Percentiles rank a stretch among this genome's conserved stretches.
phyloP scores from a whole-genome alignment of 2,797 vertebrate species.

The Fistularia tabacaria region DNA sequence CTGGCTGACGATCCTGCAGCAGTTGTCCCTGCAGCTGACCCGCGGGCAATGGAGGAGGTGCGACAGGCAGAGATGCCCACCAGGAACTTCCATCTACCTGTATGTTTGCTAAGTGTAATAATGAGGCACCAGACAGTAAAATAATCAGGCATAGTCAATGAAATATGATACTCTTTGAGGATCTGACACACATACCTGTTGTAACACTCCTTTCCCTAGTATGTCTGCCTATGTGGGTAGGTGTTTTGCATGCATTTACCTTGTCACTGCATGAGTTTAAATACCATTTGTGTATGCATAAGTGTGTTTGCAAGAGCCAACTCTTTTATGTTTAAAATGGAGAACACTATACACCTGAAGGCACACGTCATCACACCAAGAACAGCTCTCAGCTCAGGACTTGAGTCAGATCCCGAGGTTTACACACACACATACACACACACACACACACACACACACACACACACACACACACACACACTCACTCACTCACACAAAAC shows the following conservation, averaged over 20 bases:
- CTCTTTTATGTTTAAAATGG: conserved; percentile 73
- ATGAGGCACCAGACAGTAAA: conserved; percentile 49
- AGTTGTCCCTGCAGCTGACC: too few relatives aligned
- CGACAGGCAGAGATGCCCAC: too few relatives aligned
- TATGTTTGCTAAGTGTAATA: conserved; percentile 53
- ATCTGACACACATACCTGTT: conserved; percentile 29
- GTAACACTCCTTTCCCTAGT: conserved; percentile 21
- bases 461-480: too few relatives aligned
- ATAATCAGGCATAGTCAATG: conserved; percentile 46
- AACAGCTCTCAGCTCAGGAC: conserved; percentile 68
- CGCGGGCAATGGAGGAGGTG: too few relatives aligned
- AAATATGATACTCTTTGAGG: conserved; percentile 46
- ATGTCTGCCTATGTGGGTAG: conserved; percentile 48
- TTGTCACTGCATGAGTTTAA: conserved; percentile 22
- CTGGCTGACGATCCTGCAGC: too few relatives aligned
- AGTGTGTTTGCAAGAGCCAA: conserved; percentile 31
- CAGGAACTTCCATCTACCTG: too few relatives aligned
- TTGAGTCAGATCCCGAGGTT: conserved; percentile 50
- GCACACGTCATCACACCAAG: conserved; percentile 73
- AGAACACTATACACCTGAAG: conserved; percentile 75
- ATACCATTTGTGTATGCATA: conserved; percentile 11
- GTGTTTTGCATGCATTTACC: conserved; percentile 56
- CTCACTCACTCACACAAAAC: conserved; percentile 8
- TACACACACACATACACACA: conserved; percentile 41
- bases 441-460: too few relatives aligned